Conservation (phyloP, 2,113 vertebrate genomes). For the Lepidothrix coronata region DNA sequence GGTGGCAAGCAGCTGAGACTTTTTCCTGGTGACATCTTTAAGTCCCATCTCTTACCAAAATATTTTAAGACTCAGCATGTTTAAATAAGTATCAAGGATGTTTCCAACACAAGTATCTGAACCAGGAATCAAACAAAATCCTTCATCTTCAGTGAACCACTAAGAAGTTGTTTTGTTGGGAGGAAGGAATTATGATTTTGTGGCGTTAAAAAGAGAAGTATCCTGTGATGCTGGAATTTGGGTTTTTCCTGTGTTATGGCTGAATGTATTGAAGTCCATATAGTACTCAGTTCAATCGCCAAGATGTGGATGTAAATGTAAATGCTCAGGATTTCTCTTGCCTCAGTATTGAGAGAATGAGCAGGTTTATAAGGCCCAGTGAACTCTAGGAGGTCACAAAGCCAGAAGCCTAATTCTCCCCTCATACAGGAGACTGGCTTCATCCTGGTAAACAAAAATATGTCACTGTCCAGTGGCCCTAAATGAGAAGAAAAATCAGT, state of each 20-base stretch:
- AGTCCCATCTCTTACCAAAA: not conserved
- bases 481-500: not conserved
- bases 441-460: not conserved
- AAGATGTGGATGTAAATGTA: not conserved
- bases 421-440: not conserved
- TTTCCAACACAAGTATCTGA: conserved; percentile 11
- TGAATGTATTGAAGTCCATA: not conserved
- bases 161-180: not conserved
- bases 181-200: not conserved
- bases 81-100: conserved; percentile 23
- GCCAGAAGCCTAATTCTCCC: not conserved
- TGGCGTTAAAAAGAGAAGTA: not conserved
- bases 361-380: not conserved
- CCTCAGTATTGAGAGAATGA: not conserved
- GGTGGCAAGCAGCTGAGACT: conserved; percentile 30
- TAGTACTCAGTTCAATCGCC: not conserved
- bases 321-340: not conserved
- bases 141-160: not conserved
- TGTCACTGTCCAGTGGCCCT: not conserved
- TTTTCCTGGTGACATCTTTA: not conserved
- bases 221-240: not conserved
- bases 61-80: not conserved
- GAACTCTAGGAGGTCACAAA: not conserved
- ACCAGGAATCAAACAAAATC: not conserved
- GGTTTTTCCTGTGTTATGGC: not conserved